These are phyloP conservation scores for Melinaea marsaeus DNA, from an alignment of 2,888 invertebrate species.

Conservation along the genomic window DNA sequence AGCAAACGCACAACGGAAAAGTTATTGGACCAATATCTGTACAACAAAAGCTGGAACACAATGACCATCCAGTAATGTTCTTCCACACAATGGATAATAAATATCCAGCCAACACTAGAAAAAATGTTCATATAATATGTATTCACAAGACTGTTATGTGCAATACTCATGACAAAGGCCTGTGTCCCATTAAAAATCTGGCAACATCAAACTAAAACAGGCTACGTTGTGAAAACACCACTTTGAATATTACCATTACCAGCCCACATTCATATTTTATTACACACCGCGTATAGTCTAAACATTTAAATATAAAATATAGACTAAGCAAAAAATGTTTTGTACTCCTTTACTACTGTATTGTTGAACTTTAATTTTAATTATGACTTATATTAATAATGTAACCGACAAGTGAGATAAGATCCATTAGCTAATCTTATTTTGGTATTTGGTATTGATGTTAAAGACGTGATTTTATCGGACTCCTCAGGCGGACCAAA, in stretches of 20 bases:
- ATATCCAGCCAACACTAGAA: constrained; percentile 29
- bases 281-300: constrained; percentile 1
- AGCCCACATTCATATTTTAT: constrained; percentile 6
- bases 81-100: constrained; percentile 48
- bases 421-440: background rate
- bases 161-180: constrained; percentile 21
- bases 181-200: constrained; percentile 25
- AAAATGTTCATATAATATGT: constrained; percentile 19
- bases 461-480: constrained; percentile 22
- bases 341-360: background rate
- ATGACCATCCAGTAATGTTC: constrained; percentile 43
- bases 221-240: constrained; percentile 5
- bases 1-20: constrained; percentile 34
- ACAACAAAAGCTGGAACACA: constrained; percentile 54
- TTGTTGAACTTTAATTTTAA: background rate
- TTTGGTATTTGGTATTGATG: constrained; percentile 9
- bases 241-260: constrained; percentile 6
- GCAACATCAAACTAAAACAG: constrained; percentile 22
- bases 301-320: background rate
- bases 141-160: constrained; percentile 19
- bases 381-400: too few species aligned
- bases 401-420: background rate
- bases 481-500: constrained; percentile 28
- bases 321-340: background rate
- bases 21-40: constrained; percentile 64